Base-by-base conservation (phyloP, 2,888 invertebrate genomes). In the Drosophila percnosoma region DNA sequence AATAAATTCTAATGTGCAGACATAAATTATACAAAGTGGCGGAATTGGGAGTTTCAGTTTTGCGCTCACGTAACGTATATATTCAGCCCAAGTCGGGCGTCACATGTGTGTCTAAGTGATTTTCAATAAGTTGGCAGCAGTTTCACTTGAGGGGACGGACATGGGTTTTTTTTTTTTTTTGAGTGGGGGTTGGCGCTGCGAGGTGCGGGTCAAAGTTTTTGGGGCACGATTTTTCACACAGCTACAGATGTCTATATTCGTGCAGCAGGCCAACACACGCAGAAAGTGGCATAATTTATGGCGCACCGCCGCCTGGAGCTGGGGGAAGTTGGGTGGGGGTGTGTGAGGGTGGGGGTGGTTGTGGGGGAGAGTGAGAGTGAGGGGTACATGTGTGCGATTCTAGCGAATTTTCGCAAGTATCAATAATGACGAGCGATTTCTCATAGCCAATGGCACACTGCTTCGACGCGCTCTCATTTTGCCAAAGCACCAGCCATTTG, bases 351-450 rank as follows among this genome's bases (percentile, higher is more conserved):
- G 1, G 18, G 18, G 52, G 8, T 24, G 18, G 2, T 7, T 18
- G 7, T 45, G 18, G 24, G 33, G 4, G 11, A 1, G 36, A 21
- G 24, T 18, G 42, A 51, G 72, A 21, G 24, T 18, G 42, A 51
- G 72, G 27, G 36, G n/a, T 38, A 62, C 82, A 81, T 79, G 75
- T 80, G 84, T 80, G 78, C 67, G 69, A 67, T 65, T 80, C 77
- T 77, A 78, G 78, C 72, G 82, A 80, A 78, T 86, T 89, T 86
- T 87, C 88, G 73, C 86, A 87, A 83, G 83, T 84, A 79, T 86
- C 87, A 90, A 88, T 88, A 90, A 88, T 88, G 90, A 88, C 89
- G 84, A 88, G 84, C 84, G 90, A 88, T 88, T 88, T 88, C 87
- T 88, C 87, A 88, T 84, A 78, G 80, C 80, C 74, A 68, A 63